A percentile compares a stretch with the other conserved stretches of the same genome.
phyloP scores from a whole-genome alignment of 92 coral and sea anemone species.

The Muricea muricata region DNA sequence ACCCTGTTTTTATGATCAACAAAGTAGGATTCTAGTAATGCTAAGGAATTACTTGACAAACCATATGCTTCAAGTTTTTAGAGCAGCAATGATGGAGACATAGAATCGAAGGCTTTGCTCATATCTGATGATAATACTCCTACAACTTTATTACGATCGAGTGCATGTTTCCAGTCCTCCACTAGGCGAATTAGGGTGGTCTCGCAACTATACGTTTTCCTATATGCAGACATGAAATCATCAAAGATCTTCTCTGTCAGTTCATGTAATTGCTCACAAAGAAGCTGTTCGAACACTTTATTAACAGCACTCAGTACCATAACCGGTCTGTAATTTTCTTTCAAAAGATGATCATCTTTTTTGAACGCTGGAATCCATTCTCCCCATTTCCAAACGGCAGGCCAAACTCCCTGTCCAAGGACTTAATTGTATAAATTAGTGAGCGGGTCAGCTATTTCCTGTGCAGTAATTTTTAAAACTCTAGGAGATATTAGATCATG shows the following conservation, averaged over 20 bases:
- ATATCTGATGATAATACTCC: constrained; percentile 14
- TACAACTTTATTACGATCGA: too few relatives aligned
- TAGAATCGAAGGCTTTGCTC: constrained; percentile 50
- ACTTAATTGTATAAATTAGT: constrained; percentile 42
- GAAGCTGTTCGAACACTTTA: constrained; percentile 54
- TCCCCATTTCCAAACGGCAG: constrained; percentile 13
- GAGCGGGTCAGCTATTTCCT: constrained; percentile 32
- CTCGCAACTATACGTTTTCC: too few relatives aligned
- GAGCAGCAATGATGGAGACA: constrained; percentile 44
- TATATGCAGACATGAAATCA: too few relatives aligned
- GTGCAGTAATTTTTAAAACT: constrained; percentile 23
- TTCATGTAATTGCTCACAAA: constrained; percentile 50
- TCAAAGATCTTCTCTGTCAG: constrained; percentile 48
- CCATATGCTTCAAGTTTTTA: constrained; percentile 49
- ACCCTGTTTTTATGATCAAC: too few relatives aligned
- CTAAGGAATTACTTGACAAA: too few relatives aligned
- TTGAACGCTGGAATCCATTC: background rate
- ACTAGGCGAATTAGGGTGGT: too few relatives aligned
- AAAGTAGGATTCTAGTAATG: too few relatives aligned
- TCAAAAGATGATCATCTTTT: background rate
- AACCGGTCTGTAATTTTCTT: constrained; percentile 50
- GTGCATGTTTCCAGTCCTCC: too few relatives aligned
- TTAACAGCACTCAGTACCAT: constrained; percentile 50
- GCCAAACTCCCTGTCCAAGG: constrained; percentile 44
- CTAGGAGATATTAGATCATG: constrained; percentile 31